phyloP scores from a whole-genome alignment of 2,888 invertebrate species.

The Acrocyrtus sp. region DNA sequence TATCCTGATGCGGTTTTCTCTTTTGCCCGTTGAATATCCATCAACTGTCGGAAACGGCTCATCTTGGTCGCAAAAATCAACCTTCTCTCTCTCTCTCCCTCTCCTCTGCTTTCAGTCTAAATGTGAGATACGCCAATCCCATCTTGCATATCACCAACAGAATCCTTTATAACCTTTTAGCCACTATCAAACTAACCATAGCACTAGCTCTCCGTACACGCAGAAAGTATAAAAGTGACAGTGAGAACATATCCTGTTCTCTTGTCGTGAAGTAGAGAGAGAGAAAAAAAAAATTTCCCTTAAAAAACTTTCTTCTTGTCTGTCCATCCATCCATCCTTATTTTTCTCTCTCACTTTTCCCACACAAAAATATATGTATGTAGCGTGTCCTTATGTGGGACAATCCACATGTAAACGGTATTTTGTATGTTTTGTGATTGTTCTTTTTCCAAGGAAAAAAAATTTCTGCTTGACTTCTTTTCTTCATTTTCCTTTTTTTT shows the following conservation, averaged over 20 bases:
- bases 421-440: neutral
- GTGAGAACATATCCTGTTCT: neutral
- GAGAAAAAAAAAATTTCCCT: neutral
- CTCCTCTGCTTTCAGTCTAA: no score
- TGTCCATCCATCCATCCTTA: constrained; percentile 35
- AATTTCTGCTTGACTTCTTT: constrained; percentile 42
- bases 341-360: constrained; percentile 6
- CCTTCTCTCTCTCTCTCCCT: constrained; percentile 19
- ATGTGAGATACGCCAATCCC: neutral
- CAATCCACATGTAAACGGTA: constrained; percentile 6
- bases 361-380: neutral
- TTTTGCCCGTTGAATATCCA: constrained; percentile 57
- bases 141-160: no score
- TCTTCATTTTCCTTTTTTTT: constrained; percentile 10
- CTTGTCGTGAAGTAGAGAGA: constrained; percentile 1
- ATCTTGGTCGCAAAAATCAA: constrained; percentile 41
- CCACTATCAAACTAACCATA: no score
- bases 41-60: constrained; percentile 61
- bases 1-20: no score
- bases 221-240: no score
- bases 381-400: neutral
- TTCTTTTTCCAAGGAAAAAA: neutral
- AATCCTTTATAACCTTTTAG: no score
- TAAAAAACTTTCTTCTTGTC: constrained; percentile 4
- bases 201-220: no score